A percentile compares a stretch with the other conserved stretches of the same genome.
These are phyloP conservation scores for Trichonephila clavata DNA, from an alignment of 1,140 invertebrate species.

Conservation along the genomic window DNA sequence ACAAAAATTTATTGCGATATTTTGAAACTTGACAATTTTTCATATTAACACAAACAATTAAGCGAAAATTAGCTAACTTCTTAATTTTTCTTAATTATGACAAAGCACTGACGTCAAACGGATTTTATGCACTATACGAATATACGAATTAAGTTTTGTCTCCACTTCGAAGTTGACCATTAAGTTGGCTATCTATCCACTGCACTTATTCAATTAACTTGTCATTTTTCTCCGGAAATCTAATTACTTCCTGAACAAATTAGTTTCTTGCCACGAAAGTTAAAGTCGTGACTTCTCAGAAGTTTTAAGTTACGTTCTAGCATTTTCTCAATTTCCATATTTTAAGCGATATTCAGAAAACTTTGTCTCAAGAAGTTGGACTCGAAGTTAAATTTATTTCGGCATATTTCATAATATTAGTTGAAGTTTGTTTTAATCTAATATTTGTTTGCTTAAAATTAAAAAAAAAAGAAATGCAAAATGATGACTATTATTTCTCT, in stretches of 20 bases:
- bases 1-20: too few species aligned
- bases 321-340: neutral
- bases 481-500: too few species aligned
- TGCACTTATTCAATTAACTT: slow-evolving; percentile 16
- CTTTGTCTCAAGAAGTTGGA: too few species aligned
- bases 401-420: too few species aligned
- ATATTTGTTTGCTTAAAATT: too few species aligned
- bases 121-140: neutral
- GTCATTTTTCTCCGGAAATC: slow-evolving; percentile 6
- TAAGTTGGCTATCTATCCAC: slow-evolving; percentile 3
- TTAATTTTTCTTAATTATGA: neutral
- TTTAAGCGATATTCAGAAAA: neutral
- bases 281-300: neutral
- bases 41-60: neutral
- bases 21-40: neutral
- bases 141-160: neutral
- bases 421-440: too few species aligned
- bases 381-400: too few species aligned
- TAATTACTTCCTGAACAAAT: slow-evolving; percentile 3
- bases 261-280: slow-evolving; percentile 11
- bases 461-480: too few species aligned
- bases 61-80: neutral
- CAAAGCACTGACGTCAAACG: neutral
- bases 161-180: neutral
- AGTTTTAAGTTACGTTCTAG: neutral